Evolutionary conservation across 2,888 invertebrate genomes (phyloP), one percentile per base, ranked within the genome.

Genomic region (Pachydiplax longipennis): DNA sequence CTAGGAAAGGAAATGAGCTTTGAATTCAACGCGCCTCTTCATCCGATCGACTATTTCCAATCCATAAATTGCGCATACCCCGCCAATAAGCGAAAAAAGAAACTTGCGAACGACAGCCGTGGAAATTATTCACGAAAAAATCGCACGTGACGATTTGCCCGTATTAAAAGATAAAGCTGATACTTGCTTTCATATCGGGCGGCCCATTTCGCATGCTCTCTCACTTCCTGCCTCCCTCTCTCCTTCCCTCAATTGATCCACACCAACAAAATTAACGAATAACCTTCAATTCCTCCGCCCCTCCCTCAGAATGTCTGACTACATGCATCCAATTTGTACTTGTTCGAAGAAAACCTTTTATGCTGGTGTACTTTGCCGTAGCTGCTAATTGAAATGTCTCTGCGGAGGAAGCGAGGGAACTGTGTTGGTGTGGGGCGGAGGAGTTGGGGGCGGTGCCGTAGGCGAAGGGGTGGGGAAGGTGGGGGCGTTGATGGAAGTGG

Each of bases 291-390:
- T 53, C 53, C 53, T 37, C 37, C 37, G 37, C 81, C 31, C 81
- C 48, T 6, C 82, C 18, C 31, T 31, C 48, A 83, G 48, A 53
- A 83, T 87, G 61, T 87, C 87, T 87, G 87, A 87, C 87, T 87
- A 87, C 87, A 87, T 87, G 87, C 87, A 87, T 87, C 87, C 87
- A 87, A 87, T 87, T 87, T 87, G 87, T 87, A 87, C 87, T 87
- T 87, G 87, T 87, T 87, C 87, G 87, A 87, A 87, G 87, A 61
- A 87, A 87, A 87, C 87, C 87, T 87, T 87, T 87, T 87, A 87
- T 87, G 87, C 87, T 58, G 87, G 87, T 87, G 87, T 87, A 87
- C 87, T 87, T 87, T 87, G 87, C 87, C 87, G 87, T 61, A 87
- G 87, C 87, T 87, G 87, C 87, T 87, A 87, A 87, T 87, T 87